Conservation (phyloP, 2,797 vertebrate species). For the Poecilia velifera region DNA sequence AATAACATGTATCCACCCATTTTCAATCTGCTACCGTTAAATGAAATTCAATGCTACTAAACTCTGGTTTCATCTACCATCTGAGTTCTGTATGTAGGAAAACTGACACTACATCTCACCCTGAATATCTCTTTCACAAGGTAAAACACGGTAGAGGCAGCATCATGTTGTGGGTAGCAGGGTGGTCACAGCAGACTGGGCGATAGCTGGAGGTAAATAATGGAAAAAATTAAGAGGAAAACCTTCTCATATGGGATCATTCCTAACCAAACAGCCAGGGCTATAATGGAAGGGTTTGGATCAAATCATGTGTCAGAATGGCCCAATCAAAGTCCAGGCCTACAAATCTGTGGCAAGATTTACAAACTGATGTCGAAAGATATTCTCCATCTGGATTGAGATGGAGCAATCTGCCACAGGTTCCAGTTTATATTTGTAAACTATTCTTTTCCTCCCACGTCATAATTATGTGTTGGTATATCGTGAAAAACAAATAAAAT, state of each 20-base stretch:
- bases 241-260: not conserved
- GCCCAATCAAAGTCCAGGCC: not conserved
- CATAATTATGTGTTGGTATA: not conserved
- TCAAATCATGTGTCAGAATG: not conserved
- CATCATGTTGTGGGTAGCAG: not conserved
- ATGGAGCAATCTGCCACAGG: not conserved
- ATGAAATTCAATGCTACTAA: not conserved
- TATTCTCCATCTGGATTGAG: not conserved
- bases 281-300: not conserved
- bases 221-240: not conserved
- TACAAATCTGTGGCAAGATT: not conserved
- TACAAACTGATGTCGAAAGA: not conserved
- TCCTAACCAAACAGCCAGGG: not conserved
- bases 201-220: not conserved
- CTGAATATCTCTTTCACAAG: not conserved
- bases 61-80: not conserved
- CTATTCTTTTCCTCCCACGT: not conserved
- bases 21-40: not conserved
- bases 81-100: not conserved
- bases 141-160: not conserved
- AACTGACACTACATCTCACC: not conserved
- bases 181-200: not conserved
- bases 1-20: not conserved
- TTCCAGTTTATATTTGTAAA: not conserved
- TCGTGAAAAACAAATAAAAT: not conserved